Evolutionary conservation across 2,888 invertebrate genomes (phyloP), one percentile per base, ranked within the genome.

Genomic region (Ashinkailepas kermadecensis): DNA sequence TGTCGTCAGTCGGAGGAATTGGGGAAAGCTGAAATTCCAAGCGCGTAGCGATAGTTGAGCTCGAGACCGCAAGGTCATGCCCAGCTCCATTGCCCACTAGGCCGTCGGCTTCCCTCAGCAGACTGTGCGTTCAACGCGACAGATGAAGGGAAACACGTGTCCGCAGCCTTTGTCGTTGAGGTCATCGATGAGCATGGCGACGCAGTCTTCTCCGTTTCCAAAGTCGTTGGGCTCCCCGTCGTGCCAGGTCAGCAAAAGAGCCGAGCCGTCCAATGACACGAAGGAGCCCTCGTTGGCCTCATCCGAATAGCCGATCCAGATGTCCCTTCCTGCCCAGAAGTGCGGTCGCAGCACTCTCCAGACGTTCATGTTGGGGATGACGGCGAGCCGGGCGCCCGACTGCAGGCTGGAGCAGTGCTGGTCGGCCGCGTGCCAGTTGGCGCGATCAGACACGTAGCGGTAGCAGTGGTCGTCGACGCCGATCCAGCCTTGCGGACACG

Each of bases 391-490:
- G 18, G 74, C 74, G 12, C 54, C 54, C 25, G 12, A 11, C 54
- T 74, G 54, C 39, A 74, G 74, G 8, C 18, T 9, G 15, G 74
- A 9, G 54, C 74, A 74, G 54, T 74, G 74, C 8, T 15, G 18
- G 74, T 74, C 74, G 8, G 74, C 74, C 0, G 4, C 74, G 7
- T 54, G 15, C 74, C 74, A 74, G 74, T 15, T 21, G 15, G 2
- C 18, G 1, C 1, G 7, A 18, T 15, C 9, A 18, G 54, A 21
- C 54, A 74, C 54, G 74, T 74, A 74, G 74, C 11, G 54, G 74
- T 74, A 74, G 74, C 74, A 74, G 74, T 74, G 54, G 74, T 39
- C 18, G 74, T 74, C 74, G 54, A 74, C 54, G 74, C 39, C 74
- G 13, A 74, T 54, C 74, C 74, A 74, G 74, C 25, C 54, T 3